These are phyloP conservation scores for Allolobophora icterica DNA, from an alignment of 2,888 invertebrate genomes.

Conservation along the genomic window DNA sequence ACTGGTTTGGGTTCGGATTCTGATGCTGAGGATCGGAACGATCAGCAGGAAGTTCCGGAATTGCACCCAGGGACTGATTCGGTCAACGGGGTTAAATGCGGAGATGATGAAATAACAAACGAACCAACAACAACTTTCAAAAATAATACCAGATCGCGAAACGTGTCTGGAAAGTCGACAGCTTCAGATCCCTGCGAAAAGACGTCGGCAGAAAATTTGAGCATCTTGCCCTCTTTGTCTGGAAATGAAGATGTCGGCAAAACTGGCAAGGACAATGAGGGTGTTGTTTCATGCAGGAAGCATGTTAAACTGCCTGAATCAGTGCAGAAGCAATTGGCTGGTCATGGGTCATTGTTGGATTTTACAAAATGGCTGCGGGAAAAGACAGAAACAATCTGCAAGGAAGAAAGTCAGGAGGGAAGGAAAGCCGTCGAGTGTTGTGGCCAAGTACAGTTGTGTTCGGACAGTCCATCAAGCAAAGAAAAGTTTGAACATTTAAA, in stretches of 20 bases:
- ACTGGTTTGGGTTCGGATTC: neutral
- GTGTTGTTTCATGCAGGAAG: neutral
- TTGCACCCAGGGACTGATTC: neutral
- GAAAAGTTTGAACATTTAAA: neutral
- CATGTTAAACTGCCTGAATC: constrained; percentile 1
- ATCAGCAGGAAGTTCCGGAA: neutral
- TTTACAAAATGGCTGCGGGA: constrained; percentile 23
- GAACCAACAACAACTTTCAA: neutral
- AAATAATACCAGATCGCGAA: neutral
- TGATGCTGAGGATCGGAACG: no score
- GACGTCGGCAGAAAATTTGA: neutral
- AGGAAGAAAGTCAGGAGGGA: constrained; percentile 15
- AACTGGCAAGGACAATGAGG: neutral
- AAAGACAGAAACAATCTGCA: constrained; percentile 14
- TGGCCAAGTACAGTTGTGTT: constrained; percentile 4
- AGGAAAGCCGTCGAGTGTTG: neutral
- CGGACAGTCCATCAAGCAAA: neutral
- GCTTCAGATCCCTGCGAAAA: neutral
- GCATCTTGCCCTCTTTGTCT: neutral
- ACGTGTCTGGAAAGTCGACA: neutral
- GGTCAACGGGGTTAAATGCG: neutral
- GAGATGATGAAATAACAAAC: neutral
- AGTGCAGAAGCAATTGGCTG: neutral
- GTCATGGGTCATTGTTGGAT: neutral
- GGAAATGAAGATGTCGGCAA: neutral